Evolutionary conservation across 2,797 vertebrate genomes (phyloP), one percentile per base, ranked within the genome.

Genomic region (Notolepis coatsorum): DNA sequence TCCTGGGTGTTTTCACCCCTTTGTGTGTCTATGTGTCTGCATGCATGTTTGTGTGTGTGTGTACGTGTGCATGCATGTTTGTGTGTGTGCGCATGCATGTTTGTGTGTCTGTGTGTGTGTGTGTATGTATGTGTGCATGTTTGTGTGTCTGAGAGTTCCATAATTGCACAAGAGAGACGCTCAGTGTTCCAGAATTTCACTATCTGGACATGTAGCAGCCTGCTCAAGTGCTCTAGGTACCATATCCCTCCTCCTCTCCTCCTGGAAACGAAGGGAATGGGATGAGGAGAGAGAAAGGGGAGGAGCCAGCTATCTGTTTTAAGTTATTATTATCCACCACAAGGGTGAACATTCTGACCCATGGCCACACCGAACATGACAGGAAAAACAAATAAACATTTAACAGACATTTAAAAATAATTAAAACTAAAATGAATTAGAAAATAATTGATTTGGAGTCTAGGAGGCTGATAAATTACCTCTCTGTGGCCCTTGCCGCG

Each of bases 131-230:
- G 13, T 7, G 6, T 28, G 45, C 3, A 25, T 1, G 5, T 20
- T n/a, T 4, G 28, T 28, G 23, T 15, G 13, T 23, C 9, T 51
- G 27, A 24, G 13, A 30, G 17, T 24, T 52, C 48, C 35, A 52
- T n/a, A 46, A 42, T 35, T 18, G 35, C 23, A 24, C 45, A 61
- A 49, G 37, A 41, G 42, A 48, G 15, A 1, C 12, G 17, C 42
- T 62, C 17, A 24, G 21, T 70, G 51, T 61, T 51, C 54, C 43
- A 15, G 30, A 28, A 61, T 3, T 7, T 21, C n/a, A 6, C 24
- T 47, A 18, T 50, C 37, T 37, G 3, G 49, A 53, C 75, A 21
- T 68, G 70, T 71, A 43, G 54, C 18, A 49, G 45, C 71, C 17
- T 75, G 79, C 64, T 10, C 38, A 66, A 47, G 9, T 52, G n/a